Evolutionary conservation across 2,797 vertebrate genomes (phyloP), one percentile per base, ranked within the genome.

Genomic region (Semaprochilodus insignis): DNA sequence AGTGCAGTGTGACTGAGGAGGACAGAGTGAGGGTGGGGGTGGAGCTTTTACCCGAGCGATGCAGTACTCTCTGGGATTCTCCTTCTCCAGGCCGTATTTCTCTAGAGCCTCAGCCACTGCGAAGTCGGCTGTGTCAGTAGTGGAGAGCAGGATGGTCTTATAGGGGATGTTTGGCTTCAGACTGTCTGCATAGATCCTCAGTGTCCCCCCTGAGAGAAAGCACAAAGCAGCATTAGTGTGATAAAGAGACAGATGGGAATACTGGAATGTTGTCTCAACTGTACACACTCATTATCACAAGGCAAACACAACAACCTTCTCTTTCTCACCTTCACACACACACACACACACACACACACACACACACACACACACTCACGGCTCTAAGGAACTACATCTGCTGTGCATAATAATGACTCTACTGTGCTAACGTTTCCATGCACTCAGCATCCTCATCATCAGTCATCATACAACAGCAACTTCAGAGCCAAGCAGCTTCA

Each of bases 131-230:
- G 96, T 96, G 90, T 99, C 97, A 0, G 97, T 96, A 2, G 97
- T 99, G 31, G 98, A 99, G 66, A 99, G 94, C 86, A 99, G 94
- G 94, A 99, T 98, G 91, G 98, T 99, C 93, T 99, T 99, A 86
- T 99, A 99, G 0, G 98, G 98, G 90, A 99, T 99, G 92, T 99
- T 99, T 86, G 98, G 98, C 91, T 97, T 98, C 89, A 99, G 94
- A 85, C 97, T 99, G 90, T 99, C 98, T 0, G 98, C 98, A 55
- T 99, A 99, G 88, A 99, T 99, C 83, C 97, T 93, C 87, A 99
- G 79, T 0, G 98, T 99, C 21, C 98, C 98, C 87, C 98, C 98
- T 99, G 74, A 59, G 36, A 51, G 16, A 72, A 48, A 19, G 44
- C 15, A 69, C 1, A 67, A 62, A 15, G 23, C n/a, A 54, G 69